Evolutionary conservation across 2,113 vertebrate genomes (phyloP).

Genomic region (Odobenus rosmarus): DNA sequence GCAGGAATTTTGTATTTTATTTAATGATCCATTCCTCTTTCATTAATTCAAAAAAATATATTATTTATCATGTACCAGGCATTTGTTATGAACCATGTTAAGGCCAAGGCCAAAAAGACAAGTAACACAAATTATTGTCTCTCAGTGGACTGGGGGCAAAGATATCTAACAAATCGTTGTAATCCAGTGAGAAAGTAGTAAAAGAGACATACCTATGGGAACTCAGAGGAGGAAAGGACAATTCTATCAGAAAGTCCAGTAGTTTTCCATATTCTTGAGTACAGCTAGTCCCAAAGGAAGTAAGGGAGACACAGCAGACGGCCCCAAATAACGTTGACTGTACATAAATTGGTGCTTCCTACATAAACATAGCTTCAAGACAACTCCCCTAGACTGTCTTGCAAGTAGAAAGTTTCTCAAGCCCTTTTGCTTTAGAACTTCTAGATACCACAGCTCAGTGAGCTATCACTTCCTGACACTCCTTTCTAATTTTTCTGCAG

Average conservation of each 20-base stretch:
- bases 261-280: not conserved
- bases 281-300: not conserved
- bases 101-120: not conserved
- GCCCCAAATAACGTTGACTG: not conserved
- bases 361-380: not conserved
- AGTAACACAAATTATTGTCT: not conserved
- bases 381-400: not conserved
- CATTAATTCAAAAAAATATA: not conserved
- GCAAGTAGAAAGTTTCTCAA: not conserved
- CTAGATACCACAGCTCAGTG: not conserved
- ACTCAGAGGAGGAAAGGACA: not conserved
- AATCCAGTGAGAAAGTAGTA: not conserved
- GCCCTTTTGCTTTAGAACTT: constrained; percentile 43
- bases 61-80: not conserved
- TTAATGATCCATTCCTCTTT: not conserved
- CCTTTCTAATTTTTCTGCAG: constrained; percentile 75
- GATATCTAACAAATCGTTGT: not conserved
- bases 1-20: not conserved
- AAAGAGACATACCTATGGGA: not conserved
- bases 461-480: constrained; percentile 49
- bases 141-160: not conserved
- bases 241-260: not conserved
- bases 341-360: not conserved
- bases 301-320: not conserved
- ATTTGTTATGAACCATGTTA: not conserved